Base-by-base conservation (phyloP, 1,140 invertebrate genomes). In the Bombus fervidus region DNA sequence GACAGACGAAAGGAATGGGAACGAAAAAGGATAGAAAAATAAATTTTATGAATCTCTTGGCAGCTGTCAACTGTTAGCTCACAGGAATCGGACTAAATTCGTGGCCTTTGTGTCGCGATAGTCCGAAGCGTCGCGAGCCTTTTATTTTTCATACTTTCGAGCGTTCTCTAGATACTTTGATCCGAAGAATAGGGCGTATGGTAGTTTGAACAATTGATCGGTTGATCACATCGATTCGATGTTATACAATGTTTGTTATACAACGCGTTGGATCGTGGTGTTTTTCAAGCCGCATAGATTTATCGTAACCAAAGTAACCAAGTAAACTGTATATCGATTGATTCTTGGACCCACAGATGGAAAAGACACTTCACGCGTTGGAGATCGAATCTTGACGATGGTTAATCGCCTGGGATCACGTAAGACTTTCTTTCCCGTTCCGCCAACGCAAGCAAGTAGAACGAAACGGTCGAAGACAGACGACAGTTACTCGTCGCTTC, bases 71-170 rank as follows among this genome's bases (percentile, higher is more conserved):
- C 53, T 18, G 6, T 34, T 39, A 10, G 10, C 4, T 13, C 31
- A 59, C 10, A n/a, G 41, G 28, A 85, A 85, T 82, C 74, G 66
- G 81, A 88, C 74, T 85, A 31, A 57, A 86, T 88, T 88, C 37
- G 78, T 88, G 78, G 78, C 73, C 53, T 88, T 85, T 72, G 69
- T 12, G 25, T 6, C 47, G 41, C 59, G 34, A 66, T 87, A 77
- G 41, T 84, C 71, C 37, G n/a, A 47, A 53, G 18, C n/a, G 53
- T 64, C 39, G n/a, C 8, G 39, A 43, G 6, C 25, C 37, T 82
- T n/a, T 76, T 25, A 41, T 28, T 53, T 57, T 18, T 68, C 43
- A 10, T 53, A n/a, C 39, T 57, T 22, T 68, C 22, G 18, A 31
- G 3, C 37, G 4, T 8, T 53, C 9, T 12, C 13, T 12, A 31